These are phyloP conservation scores for Stichodactyla helianthus DNA, from an alignment of 64 coral and sea anemone species.

Conservation along the genomic window DNA sequence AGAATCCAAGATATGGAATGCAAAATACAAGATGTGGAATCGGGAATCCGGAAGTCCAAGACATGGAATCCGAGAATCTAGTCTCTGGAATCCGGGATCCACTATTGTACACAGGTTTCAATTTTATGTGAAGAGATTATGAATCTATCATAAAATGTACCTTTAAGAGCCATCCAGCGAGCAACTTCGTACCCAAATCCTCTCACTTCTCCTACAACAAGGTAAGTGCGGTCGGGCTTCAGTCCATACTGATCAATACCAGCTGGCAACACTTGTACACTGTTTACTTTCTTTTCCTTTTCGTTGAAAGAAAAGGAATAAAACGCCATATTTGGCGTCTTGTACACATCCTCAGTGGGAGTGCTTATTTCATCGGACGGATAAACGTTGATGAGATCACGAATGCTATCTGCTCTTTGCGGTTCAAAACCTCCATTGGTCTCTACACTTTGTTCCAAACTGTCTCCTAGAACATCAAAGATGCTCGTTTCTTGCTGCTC, in stretches of 20 bases:
- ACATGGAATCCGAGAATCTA: no score
- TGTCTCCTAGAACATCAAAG: background rate
- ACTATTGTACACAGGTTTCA: no score
- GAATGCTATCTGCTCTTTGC: background rate
- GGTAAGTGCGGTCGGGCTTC: slow-evolving; percentile 61
- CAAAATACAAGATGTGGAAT: no score
- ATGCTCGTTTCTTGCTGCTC: slow-evolving; percentile 32
- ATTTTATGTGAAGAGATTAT: no score
- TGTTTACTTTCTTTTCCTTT: background rate
- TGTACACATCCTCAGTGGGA: background rate
- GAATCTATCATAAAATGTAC: background rate
- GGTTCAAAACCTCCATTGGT: background rate
- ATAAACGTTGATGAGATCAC: background rate
- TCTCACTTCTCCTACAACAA: slow-evolving; percentile 65
- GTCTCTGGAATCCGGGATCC: no score
- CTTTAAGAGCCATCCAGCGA: slow-evolving; percentile 58
- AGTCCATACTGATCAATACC: slow-evolving; percentile 52
- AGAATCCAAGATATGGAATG: no score
- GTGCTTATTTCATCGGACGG: background rate
- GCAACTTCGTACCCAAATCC: slow-evolving; percentile 88
- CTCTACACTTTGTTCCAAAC: background rate
- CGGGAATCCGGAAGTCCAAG: no score
- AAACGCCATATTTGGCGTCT: slow-evolving; percentile 1
- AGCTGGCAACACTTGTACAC: slow-evolving; percentile 25
- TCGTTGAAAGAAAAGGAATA: slow-evolving; percentile 37